phyloP scores from a whole-genome alignment of 2,113 vertebrate species.

The Microtus pennsylvanicus region DNA sequence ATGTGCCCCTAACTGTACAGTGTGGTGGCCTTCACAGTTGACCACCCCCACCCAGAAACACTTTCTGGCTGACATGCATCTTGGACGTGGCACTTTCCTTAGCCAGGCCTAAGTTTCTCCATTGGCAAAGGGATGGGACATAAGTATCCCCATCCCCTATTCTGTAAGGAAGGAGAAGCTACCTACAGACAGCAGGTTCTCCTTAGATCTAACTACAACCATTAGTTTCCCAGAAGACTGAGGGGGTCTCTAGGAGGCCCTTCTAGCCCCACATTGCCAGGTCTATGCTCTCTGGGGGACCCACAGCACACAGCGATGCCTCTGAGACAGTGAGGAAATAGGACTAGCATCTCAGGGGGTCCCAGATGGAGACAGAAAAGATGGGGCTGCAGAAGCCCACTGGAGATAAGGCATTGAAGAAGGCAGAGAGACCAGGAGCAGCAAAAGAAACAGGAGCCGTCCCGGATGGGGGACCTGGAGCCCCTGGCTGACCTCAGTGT shows the following conservation, averaged over 20 bases:
- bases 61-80: neutral
- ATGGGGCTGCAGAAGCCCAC: neutral
- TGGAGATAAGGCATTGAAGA: fast-evolving
- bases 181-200: fast-evolving
- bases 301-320: fast-evolving
- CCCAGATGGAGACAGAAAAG: fast-evolving
- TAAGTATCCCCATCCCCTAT: neutral
- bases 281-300: fast-evolving
- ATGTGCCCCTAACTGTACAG: neutral
- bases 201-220: fast-evolving
- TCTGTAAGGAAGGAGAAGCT: neutral
- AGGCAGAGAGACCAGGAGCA: neutral
- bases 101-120: neutral
- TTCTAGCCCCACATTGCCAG: neutral
- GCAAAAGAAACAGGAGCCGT: fast-evolving
- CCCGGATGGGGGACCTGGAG: no score
- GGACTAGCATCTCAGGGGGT: fast-evolving
- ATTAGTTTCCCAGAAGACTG: neutral
- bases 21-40: fast-evolving
- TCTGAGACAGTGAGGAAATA: fast-evolving
- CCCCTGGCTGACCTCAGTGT: neutral
- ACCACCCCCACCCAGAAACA: neutral
- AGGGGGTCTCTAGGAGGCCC: neutral
- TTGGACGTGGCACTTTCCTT: neutral
- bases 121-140: neutral